Base-by-base conservation (phyloP, 2,797 vertebrate genomes). In the Rhabdomys pumilio region DNA sequence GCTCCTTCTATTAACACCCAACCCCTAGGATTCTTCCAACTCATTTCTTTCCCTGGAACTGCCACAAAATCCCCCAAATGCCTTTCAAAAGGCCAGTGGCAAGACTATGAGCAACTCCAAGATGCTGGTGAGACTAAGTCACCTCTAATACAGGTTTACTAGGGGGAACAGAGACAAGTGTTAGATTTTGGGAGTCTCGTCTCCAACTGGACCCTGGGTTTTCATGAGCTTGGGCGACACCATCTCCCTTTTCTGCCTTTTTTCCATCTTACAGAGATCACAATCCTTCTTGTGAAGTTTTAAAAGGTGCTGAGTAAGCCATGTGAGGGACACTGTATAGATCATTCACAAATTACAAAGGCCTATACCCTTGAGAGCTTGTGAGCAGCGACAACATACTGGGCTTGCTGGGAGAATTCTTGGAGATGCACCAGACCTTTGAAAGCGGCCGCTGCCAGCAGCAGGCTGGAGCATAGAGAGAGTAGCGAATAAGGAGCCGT, bases 31-130 rank as follows among this genome's bases (percentile, higher is more conserved):
- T 19, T 84, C 89, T 84, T 93, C 84, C 88, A 92, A 77, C 26
- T 61, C 47, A 11, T 95, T 94, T 96, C 83, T 76, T 93, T 84
- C 85, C 88, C 83, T 93, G 93, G 79, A 97, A 94, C 53, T 19
- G 84, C 75, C 8, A 97, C 69, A 97, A 96, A 93, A 94, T n/a
- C 55, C 50, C 63, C 72, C 55, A 83, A 84, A 84, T 85, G 86
- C 90, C 89, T 95, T 94, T 93, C 72, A 77, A 89, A 92, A 89
- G 65, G n/a, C 80, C 80, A 94, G 47, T 65, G 29, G 77, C 26
- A 88, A 12, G 50, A 86, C 67, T 63, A 75, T 44, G 65, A 82
- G 55, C 26, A 59, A 72, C 72, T 72, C 88, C 34, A 73, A 83
- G 20, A 41, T 69, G 75, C 76, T 67, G 57, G 73, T 61, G 50